phyloP scores from a whole-genome alignment of 1,140 invertebrate species.

The Zaprionus nigranus region DNA sequence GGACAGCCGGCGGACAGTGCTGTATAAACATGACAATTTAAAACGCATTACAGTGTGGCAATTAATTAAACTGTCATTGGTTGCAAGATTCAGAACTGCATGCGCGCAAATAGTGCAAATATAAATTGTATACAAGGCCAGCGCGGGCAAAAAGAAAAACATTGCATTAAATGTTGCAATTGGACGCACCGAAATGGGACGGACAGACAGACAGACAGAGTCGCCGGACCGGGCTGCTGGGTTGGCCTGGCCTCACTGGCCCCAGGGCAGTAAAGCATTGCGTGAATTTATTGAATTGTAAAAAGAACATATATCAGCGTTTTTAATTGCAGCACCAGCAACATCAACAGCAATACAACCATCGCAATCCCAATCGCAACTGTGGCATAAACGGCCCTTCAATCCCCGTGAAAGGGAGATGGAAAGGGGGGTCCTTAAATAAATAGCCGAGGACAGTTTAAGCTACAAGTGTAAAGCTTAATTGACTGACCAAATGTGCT shows the following conservation, averaged over 20 bases:
- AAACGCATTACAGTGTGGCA: conserved; percentile 81
- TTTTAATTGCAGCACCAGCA: conserved; percentile 76
- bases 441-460: conserved; percentile 66
- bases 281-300: conserved; percentile 82
- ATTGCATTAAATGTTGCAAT: conserved; percentile 60
- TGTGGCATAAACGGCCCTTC: conserved; percentile 16
- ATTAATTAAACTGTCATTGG: conserved; percentile 83
- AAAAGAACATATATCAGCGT: conserved; percentile 81
- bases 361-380: conserved; percentile 19
- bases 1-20: conserved; percentile 47
- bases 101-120: conserved; percentile 73
- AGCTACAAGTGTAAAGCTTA: conserved; percentile 58
- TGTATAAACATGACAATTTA: conserved; percentile 83
- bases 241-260: neutral
- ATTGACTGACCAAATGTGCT: conserved; percentile 49
- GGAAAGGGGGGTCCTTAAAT: conserved; percentile 44
- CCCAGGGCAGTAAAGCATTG: conserved; percentile 64
- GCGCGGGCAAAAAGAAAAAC: conserved; percentile 14
- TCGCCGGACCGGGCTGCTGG: conserved; percentile 12
- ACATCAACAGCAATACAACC: conserved; percentile 35
- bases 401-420: neutral
- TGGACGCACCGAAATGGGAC: conserved; percentile 23
- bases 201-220: conserved; percentile 9
- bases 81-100: conserved; percentile 77
- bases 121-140: conserved; percentile 53